Evolutionary conservation across 2,888 invertebrate genomes (phyloP).

Genomic region (Allacma fusca): DNA sequence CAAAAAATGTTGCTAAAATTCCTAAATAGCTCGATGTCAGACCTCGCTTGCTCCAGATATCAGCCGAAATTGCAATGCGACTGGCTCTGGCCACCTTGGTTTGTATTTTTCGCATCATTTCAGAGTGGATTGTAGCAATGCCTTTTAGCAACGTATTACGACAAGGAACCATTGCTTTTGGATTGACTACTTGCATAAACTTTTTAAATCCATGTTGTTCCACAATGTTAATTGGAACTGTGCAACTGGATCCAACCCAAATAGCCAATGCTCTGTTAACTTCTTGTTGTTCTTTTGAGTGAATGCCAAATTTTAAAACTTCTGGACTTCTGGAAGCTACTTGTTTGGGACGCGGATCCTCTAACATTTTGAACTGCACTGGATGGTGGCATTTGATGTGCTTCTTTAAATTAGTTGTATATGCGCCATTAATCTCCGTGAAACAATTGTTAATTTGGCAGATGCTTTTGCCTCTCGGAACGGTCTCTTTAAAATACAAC

Average conservation of each 20-base stretch:
- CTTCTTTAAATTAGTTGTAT: conserved; percentile 20
- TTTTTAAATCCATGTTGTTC: background rate
- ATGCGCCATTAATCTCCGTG: background rate
- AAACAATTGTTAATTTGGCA: background rate
- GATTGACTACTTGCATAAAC: background rate
- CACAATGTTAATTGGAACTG: background rate
- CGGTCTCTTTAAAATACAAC: no score
- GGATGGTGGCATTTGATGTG: background rate
- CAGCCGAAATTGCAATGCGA: conserved; percentile 5
- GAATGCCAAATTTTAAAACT: background rate
- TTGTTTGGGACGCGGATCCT: no score
- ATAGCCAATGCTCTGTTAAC: background rate
- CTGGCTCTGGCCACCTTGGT: background rate
- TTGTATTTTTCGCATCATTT: background rate
- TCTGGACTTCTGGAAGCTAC: background rate
- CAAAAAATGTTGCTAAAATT: conserved; percentile 23
- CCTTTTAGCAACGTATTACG: background rate
- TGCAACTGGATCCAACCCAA: background rate
- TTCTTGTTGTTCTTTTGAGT: background rate
- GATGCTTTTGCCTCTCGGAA: no score
- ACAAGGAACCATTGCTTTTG: no score
- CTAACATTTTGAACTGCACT: background rate
- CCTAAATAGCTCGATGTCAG: background rate
- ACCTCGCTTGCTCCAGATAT: conserved; percentile 26
- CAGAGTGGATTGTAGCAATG: background rate